phyloP scores from a whole-genome alignment of 2,888 invertebrate genomes.

The Nesidiocoris tenuis region DNA sequence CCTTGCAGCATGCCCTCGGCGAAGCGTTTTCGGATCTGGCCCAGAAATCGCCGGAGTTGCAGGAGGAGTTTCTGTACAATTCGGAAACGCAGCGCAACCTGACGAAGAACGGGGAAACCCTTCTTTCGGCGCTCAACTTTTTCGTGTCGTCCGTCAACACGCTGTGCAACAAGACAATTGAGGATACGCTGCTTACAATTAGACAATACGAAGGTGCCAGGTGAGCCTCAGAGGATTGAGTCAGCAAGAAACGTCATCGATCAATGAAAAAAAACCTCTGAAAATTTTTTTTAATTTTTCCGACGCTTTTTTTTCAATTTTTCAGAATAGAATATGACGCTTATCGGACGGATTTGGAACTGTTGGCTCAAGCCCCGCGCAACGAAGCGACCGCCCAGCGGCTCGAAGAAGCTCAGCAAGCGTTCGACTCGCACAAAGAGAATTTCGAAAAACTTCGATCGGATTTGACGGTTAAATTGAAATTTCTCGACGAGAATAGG shows the following conservation, averaged over 20 bases:
- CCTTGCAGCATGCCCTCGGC: slow-evolving; percentile 76
- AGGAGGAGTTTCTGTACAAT: slow-evolving; percentile 92
- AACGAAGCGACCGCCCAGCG: slow-evolving; percentile 61
- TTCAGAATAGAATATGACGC: slow-evolving; percentile 94
- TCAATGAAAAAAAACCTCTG: too few species aligned
- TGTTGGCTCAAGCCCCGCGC: slow-evolving; percentile 66
- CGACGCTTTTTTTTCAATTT: too few species aligned
- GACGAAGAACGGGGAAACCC: slow-evolving; percentile 88
- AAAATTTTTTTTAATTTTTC: too few species aligned
- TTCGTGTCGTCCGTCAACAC: slow-evolving; percentile 95
- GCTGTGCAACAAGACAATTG: slow-evolving; percentile 95
- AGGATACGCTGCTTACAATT: slow-evolving; percentile 82
- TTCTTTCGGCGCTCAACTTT: slow-evolving; percentile 90
- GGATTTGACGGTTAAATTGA: slow-evolving; percentile 93
- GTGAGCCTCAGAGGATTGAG: slow-evolving; percentile 56
- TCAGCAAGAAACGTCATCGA: too few species aligned
- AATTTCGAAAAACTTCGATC: slow-evolving; percentile 89
- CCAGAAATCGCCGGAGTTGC: slow-evolving; percentile 92
- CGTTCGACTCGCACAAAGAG: slow-evolving; percentile 80
- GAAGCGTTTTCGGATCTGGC: slow-evolving; percentile 94
- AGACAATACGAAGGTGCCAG: slow-evolving; percentile 74
- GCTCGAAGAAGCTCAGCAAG: slow-evolving; percentile 76
- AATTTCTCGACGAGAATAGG: slow-evolving; percentile 95
- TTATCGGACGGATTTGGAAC: slow-evolving; percentile 90
- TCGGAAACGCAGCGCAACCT: slow-evolving; percentile 93